Evolutionary conservation across 2,113 vertebrate species (phyloP).

Genomic region (Gallinago paraguaiae): DNA sequence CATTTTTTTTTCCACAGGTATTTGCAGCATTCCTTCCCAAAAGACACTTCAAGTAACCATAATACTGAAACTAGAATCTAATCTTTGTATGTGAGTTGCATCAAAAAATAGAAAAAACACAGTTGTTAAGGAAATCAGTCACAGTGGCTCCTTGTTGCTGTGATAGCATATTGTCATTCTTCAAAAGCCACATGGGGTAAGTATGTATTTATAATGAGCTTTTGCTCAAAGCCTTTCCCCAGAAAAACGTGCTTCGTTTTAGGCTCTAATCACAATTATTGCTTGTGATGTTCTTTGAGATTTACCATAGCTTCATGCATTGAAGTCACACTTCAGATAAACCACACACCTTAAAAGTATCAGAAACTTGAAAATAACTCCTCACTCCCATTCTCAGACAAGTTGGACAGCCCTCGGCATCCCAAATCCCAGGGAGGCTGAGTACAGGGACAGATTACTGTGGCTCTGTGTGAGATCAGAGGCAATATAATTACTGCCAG

Average conservation of each 20-base stretch:
- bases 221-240: neutral
- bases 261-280: neutral
- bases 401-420: neutral
- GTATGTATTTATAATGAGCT: neutral
- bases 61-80: neutral
- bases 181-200: neutral
- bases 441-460: neutral
- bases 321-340: neutral
- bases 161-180: neutral
- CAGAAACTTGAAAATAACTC: neutral
- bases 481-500: neutral
- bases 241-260: neutral
- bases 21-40: neutral
- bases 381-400: neutral
- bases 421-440: neutral
- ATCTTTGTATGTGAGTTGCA: neutral
- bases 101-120: neutral
- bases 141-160: neutral
- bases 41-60: neutral
- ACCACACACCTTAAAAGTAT: neutral
- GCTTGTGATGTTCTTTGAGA: neutral
- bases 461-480: neutral
- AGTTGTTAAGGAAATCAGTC: neutral
- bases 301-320: neutral
- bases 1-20: neutral